Evolutionary conservation across 2,888 invertebrate genomes (phyloP), one percentile per base, ranked within the genome.

Genomic region (Aleiodes alternator): DNA sequence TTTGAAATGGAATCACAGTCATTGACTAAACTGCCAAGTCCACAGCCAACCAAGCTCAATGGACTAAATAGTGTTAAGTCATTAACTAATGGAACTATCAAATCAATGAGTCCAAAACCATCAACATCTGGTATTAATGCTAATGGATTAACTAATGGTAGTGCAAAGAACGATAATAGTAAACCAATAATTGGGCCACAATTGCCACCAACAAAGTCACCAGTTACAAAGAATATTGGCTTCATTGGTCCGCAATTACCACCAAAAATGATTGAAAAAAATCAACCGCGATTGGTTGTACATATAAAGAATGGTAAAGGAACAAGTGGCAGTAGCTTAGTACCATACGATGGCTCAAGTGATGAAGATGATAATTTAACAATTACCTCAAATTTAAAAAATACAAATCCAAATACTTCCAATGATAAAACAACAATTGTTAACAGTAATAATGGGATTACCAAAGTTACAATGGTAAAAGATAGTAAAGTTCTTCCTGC

Each of bases 1-100:
- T 98, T 97, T 88, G 96, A 97, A 89, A 91, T 94, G 90, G 94
- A 95, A 70, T 85, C 87, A 34, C 81, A 85, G 5, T 75, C 81
- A 0, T 84, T 84, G 76, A 85, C 79, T 76, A 80, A 80, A 48
- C 66, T 77, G 31, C 79, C 81, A 68, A 76, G 57, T 66, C 78
- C 81, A 31, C 81, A 82, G 75, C 48, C 80, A 38, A 73, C 80
- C 11, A 87, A 87, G 80, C 53, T 83, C 57, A 88, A 87, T 74
- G 86, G 85, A 51, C 70, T 80, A 76, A 78, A 82, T 43, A 79
- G 80, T 56, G 77, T 79, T n/a, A 88, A 85, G 76, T 90, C 82
- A 82, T 85, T 53, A 79, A 86, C 69, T 85, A 86, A 82, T 72
- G 85, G 72, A 82, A 83, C 81, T 75, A 53, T 69, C 31, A 76